Base-by-base conservation (phyloP, 2,888 invertebrate species). In the Norana najaformis region DNA sequence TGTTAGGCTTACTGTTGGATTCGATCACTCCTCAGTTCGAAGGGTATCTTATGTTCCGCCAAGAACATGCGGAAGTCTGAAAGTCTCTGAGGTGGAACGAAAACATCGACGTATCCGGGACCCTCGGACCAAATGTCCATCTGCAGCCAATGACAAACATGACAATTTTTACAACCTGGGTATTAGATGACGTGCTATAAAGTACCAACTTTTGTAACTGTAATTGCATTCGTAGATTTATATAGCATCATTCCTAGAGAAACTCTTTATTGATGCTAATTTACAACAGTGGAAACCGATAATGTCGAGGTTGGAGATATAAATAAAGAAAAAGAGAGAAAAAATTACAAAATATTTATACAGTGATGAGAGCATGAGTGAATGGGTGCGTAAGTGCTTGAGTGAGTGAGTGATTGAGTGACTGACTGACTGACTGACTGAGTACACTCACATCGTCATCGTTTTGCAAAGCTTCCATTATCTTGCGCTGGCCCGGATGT, bases 61-160 rank as follows among this genome's bases (percentile, higher is more conserved):
- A 85, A 37, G 20, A 8, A 8, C 36, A n/a, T 4, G 14, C 85
- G 85, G 34, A 85, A 0, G 37, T 35, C 85, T 0, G 85, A 85
- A 16, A 85, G 85, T 37, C 37, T 85, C 36, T 85, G 85, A 85
- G 85, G 85, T 36, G 85, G 36, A 36, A 85, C 85, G 85, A 85
- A 85, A n/a, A 85, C 16, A 16, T 85, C 85, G 85, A 85, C 85
- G 14, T 2, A 35, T 5, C 0, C 18, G 13, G 4, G 30, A 85
- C 85, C 23, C 37, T 85, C 85, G 0, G 36, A 11, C 85, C 85
- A 85, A 5, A 85, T 23, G 37, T 85, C 85, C 35, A 85, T 6
- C 85, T 85, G 16, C 37, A 37, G 13, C 30, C 0, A 30, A 69
- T 30, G n/a, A 69, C 69, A 69, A 11, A 69, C 30, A 69, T n/a